Evolutionary conservation across 2,113 vertebrate species (phyloP).

Genomic region (Chinchilla lanigera): DNA sequence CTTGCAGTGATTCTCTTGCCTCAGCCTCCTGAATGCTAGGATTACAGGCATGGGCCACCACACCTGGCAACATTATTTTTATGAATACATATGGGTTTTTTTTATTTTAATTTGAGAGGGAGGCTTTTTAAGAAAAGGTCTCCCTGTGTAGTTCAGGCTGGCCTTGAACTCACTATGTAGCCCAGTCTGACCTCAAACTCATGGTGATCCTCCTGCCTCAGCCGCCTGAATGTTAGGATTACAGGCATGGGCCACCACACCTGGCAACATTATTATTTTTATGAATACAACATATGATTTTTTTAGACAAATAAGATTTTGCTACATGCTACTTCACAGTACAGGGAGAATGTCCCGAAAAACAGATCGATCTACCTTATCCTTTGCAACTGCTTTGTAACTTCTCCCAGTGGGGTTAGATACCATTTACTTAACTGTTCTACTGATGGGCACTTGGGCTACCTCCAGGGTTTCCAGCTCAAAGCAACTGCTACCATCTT

Average conservation of each 20-base stretch:
- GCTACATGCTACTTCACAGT: not conserved
- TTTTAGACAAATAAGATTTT: not conserved
- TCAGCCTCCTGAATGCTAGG: not conserved
- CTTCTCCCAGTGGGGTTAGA: too few species aligned
- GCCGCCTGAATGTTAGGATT: not conserved
- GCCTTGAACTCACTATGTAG: too few species aligned
- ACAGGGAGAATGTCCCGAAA: not conserved
- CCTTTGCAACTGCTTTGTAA: not conserved
- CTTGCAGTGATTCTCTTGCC: not conserved
- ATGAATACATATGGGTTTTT: not conserved
- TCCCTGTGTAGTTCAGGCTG: not conserved
- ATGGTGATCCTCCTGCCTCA: not conserved
- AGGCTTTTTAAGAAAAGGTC: not conserved
- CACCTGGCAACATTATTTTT: not conserved
- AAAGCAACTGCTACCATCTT: slow-evolving; percentile 14
- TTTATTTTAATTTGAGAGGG: not conserved
- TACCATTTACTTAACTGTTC: not conserved
- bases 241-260: too few species aligned
- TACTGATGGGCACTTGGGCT: not conserved
- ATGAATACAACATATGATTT: not conserved
- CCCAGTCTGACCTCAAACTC: not conserved
- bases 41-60: not conserved
- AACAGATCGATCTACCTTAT: not conserved
- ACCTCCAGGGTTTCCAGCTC: not conserved
- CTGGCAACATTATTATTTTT: not conserved